These are phyloP conservation scores for Diorhabda carinulata DNA, from an alignment of 1,140 invertebrate genomes.

Conservation along the genomic window DNA sequence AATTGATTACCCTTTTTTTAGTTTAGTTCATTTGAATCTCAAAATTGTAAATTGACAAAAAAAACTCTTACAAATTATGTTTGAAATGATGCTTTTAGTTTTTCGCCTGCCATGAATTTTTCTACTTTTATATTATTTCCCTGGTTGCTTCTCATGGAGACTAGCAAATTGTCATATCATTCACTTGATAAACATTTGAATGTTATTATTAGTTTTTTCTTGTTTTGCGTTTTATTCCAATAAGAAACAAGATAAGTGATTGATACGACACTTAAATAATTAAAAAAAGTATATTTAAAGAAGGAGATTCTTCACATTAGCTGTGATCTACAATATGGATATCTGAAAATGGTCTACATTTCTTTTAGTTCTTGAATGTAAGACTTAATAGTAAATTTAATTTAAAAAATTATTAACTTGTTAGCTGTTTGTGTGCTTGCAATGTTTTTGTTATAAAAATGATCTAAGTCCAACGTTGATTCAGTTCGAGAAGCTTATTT, in stretches of 20 bases:
- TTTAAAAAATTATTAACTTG: conserved; percentile 17
- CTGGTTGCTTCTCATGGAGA: neutral
- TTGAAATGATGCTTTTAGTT: no score
- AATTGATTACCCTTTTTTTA: no score
- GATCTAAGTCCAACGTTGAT: no score
- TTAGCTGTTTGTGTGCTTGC: conserved; percentile 29
- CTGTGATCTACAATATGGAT: conserved; percentile 39
- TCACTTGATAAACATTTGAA: neutral
- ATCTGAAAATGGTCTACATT: conserved; percentile 28
- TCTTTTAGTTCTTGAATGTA: conserved; percentile 8
- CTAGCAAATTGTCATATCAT: neutral
- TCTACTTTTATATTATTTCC: neutral
- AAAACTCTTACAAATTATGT: no score
- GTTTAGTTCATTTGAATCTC: no score
- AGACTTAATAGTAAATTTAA: conserved; percentile 9
- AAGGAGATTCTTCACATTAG: conserved; percentile 36
- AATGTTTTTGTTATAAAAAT: conserved; percentile 12
- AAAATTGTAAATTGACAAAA: no score
- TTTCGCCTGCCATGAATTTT: neutral
- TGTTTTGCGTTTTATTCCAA: neutral
- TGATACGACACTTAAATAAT: conserved; percentile 10
- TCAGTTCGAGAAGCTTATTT: neutral
- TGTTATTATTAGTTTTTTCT: no score
- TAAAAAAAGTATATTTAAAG: conserved; percentile 17
- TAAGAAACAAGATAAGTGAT: neutral